Percentiles rank a stretch among this genome's conserved stretches.
Evolutionary conservation across 2,888 invertebrate genomes (phyloP).

Genomic region (Pedicia rivosa): DNA sequence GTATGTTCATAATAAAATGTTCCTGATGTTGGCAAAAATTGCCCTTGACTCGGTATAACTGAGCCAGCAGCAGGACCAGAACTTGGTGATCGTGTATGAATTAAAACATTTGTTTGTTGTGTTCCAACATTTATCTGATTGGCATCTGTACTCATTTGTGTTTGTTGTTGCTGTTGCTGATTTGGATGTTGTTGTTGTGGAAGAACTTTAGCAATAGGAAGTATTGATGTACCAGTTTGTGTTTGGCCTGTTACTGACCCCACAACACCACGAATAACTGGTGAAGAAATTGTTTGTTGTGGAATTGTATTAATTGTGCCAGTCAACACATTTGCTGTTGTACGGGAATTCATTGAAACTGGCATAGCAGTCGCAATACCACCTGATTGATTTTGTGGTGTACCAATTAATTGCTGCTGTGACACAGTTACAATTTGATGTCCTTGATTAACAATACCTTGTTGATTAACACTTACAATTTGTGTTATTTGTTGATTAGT

Average conservation of each 20-base stretch:
- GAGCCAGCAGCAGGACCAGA: conserved; percentile 12
- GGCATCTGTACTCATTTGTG: conserved; percentile 7
- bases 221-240: conserved; percentile 15
- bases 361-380: conserved; percentile 25
- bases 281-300: conserved; percentile 15
- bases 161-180: conserved; percentile 4
- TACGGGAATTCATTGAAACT: conserved; percentile 22
- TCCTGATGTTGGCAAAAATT: conserved; percentile 21
- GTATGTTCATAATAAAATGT: conserved; percentile 26
- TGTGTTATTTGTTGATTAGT: conserved; percentile 15
- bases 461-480: conserved; percentile 21
- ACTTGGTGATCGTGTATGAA: conserved; percentile 19
- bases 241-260: conserved; percentile 3
- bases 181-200: conserved; percentile 17
- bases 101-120: conserved; percentile 20
- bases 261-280: conserved; percentile 2
- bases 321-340: conserved; percentile 23
- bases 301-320: conserved; percentile 28
- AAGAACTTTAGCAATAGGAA: conserved; percentile 28
- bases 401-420: conserved; percentile 6
- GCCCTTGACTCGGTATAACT: conserved; percentile 11
- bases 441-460: conserved; percentile 12
- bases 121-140: conserved; percentile 8
- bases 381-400: conserved; percentile 1
- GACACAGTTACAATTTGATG: conserved; percentile 16